Base-by-base conservation (phyloP, 2,888 invertebrate species). In the Notocelia uddmanniana region DNA sequence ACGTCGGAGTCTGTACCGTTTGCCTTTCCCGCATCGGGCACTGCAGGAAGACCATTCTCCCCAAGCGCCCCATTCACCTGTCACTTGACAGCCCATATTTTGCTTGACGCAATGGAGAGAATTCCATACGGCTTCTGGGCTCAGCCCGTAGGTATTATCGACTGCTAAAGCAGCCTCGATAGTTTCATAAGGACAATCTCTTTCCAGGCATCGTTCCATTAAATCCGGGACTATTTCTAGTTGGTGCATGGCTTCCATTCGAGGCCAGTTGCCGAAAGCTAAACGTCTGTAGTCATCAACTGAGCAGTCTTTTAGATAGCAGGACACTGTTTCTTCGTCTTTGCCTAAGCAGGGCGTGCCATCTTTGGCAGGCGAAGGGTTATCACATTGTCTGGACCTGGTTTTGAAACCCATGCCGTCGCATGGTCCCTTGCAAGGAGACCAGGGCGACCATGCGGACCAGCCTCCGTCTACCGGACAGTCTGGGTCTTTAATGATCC, bases 391-490 rank as follows among this genome's bases (percentile, higher is more conserved):
- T 73, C 94, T 86, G 15, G 74, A 79, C 73, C 93, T 85, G 54
- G 77, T 85, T 21, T 88, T 88, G 64, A 88, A 87, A 1, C 94
- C 94, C 6, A 85, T 77, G 68, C 87, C 88, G 41, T 94, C 94
- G 76, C 94, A 94, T n/a, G 84, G 76, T 9, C 94, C 94, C 13
- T 79, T 83, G 74, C 94, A 94, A 0, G 78, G 62, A 0, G 89
- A 87, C 94, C 94, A 94, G 0, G 87, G 70, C 9, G 84, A 83
- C 94, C 94, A 94, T 0, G 89, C 75, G 0, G 90, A 85, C 94
- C 94, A 94, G 15, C 90, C 90, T 15, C 94, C 94, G 67, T 94
- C 93, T 5, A 92, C 81, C 0, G 94, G 94, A 70, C 92, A 94
- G 0, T 90, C 89, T 0, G 82, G 69, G 73, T 92, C 92, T 3